Conservation (phyloP, 1,140 invertebrate species). For the Drosophila takahashii region DNA sequence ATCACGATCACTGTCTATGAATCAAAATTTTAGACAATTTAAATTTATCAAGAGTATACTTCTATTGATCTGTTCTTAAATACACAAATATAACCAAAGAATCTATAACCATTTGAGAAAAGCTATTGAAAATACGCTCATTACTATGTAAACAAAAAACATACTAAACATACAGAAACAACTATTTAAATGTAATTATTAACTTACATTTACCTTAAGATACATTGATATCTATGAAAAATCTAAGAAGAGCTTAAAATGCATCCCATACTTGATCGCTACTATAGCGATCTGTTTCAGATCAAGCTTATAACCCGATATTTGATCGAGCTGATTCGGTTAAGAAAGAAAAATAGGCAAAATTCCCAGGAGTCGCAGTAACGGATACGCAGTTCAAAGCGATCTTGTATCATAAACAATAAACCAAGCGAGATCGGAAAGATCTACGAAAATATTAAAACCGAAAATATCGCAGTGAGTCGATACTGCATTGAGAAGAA, state of each 20-base stretch:
- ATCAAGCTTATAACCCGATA: conserved; percentile 18
- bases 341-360: neutral
- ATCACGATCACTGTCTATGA: neutral
- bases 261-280: conserved; percentile 22
- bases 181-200: neutral
- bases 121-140: conserved; percentile 7
- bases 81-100: neutral
- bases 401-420: neutral
- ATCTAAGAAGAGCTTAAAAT: conserved; percentile 5
- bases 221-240: neutral
- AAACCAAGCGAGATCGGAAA: too few relatives aligned
- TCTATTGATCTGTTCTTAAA: neutral
- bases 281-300: conserved; percentile 11
- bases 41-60: neutral
- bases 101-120: neutral
- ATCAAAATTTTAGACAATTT: conserved; percentile 1
- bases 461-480: neutral
- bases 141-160: neutral
- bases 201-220: neutral
- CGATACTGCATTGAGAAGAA: neutral
- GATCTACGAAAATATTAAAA: too few relatives aligned
- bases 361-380: neutral
- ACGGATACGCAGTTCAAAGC: neutral
- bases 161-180: neutral
- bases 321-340: conserved; percentile 14